These are phyloP conservation scores for Hirtodrosophila confusa DNA, from an alignment of 2,888 invertebrate species.

Conservation along the genomic window DNA sequence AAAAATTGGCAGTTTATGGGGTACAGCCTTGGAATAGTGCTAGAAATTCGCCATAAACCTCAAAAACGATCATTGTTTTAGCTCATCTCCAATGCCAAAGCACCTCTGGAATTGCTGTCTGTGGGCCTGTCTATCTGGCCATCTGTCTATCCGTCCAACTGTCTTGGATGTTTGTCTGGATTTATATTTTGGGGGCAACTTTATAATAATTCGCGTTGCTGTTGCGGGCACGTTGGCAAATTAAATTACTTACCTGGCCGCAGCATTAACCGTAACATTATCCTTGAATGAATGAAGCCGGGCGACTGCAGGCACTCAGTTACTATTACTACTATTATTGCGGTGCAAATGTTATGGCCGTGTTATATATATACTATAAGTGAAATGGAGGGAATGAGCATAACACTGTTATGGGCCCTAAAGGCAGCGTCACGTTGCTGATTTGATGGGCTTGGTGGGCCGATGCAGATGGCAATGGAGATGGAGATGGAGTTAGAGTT, in stretches of 20 bases:
- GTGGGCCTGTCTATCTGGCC: not conserved
- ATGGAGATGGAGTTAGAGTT: constrained; percentile 32
- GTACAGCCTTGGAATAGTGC: constrained; percentile 13
- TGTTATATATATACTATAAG: constrained; percentile 46
- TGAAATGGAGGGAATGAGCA: constrained; percentile 36
- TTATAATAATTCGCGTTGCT: constrained; percentile 61
- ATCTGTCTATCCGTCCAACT: constrained; percentile 27
- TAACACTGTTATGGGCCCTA: constrained; percentile 63
- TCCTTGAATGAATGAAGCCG: constrained; percentile 67
- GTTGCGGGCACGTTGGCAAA: constrained; percentile 69
- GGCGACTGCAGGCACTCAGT: constrained; percentile 37
- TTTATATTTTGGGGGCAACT: constrained; percentile 17
- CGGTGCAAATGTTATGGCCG: constrained; percentile 80
- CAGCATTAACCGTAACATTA: constrained; percentile 72
- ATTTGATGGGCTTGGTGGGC: constrained; percentile 67
- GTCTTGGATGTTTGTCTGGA: constrained; percentile 13
- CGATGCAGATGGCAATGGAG: constrained; percentile 32
- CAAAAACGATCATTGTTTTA: constrained; percentile 7
- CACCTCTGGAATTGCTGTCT: constrained; percentile 14
- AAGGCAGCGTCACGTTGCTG: constrained; percentile 79
- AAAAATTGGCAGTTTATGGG: constrained; percentile 35
- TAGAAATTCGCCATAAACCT: constrained; percentile 19
- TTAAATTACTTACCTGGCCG: constrained; percentile 72
- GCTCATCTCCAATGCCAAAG: constrained; percentile 33
- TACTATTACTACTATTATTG: constrained; percentile 75